Base-by-base conservation (phyloP, 2,888 invertebrate genomes). In the Idaea straminata region DNA sequence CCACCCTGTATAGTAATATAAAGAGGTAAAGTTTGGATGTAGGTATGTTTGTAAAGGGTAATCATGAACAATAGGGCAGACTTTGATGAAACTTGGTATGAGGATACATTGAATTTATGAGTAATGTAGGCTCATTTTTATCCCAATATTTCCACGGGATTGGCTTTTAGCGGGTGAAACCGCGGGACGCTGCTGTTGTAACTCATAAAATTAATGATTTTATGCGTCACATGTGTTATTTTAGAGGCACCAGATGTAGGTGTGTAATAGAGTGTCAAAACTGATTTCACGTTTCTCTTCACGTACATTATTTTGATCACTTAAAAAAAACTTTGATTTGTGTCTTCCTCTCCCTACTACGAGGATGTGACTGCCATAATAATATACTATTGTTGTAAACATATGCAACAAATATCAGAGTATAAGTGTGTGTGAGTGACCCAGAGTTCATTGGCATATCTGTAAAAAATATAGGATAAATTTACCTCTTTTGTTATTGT, bases 291-390 rank as follows among this genome's bases (percentile, higher is more conserved):
- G 61, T 64, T 69, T 61, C 66, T 61, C 66, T 68, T 66, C 61
- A 63, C 64, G 69, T 59, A 10, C 34, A 35, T 61, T 25, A 60
- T 62, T 62, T 65, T 61, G 64, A 62, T 62, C 67, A 66, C 64
- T 35, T 60, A 65, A 36, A 65, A 58, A 69, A 71, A 69, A 65
- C 67, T 65, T 65, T 72, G 69, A 74, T 72, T 74, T 74, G 70
- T 72, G 65, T 67, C 69, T 71, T 74, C 74, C 74, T 64, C 71
- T 62, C 65, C 64, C 64, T 66, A 62, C 62, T 62, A 35, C 68
- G 36, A 63, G 62, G 66, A 60, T 61, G 66, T 59, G 35, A 59
- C 47, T 47, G 47, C 7, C 25, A 25, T 25, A 47, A 47, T 47
- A 47, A 47, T 47, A 7, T 13, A 10, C 10, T 47, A 7, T 47